phyloP scores from a whole-genome alignment of 1,140 invertebrate genomes.

The Anastatus disparis region DNA sequence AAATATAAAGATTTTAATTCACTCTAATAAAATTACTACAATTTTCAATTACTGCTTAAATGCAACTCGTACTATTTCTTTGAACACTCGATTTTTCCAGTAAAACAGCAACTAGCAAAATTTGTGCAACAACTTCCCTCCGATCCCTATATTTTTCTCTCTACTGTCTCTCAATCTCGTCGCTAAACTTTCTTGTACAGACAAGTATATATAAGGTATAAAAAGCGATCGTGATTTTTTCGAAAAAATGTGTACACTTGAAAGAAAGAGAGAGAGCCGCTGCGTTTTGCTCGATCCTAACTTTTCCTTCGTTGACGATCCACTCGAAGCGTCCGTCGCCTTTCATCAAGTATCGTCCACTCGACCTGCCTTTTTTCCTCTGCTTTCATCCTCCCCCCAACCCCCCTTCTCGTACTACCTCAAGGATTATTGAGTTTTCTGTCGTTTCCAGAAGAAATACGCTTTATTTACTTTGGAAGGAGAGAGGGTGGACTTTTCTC shows the following conservation, averaged over 20 bases:
- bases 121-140: background rate
- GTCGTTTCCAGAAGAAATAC: slow-evolving; percentile 66
- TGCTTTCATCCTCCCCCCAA: background rate
- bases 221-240: slow-evolving; percentile 34
- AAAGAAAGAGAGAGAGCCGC: slow-evolving; percentile 7
- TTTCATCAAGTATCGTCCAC: slow-evolving; percentile 31
- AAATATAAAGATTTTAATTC: too few relatives aligned
- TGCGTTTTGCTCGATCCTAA: slow-evolving; percentile 35
- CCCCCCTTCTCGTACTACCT: background rate
- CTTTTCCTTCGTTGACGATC: slow-evolving; percentile 32
- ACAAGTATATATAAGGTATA: too few relatives aligned
- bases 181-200: slow-evolving; percentile 29
- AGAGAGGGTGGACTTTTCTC: slow-evolving; percentile 18
- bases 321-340: slow-evolving; percentile 29
- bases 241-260: slow-evolving; percentile 35
- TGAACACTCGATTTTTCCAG: too few relatives aligned
- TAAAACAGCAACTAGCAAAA: too few relatives aligned
- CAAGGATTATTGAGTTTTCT: slow-evolving; percentile 65
- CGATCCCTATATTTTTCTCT: background rate
- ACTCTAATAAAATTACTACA: too few relatives aligned
- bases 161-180: background rate
- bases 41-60: too few relatives aligned
- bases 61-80: too few relatives aligned
- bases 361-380: slow-evolving; percentile 37
- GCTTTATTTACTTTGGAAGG: slow-evolving; percentile 60